phyloP scores from a whole-genome alignment of 92 coral and sea anemone genomes.

The Siderastrea radians region DNA sequence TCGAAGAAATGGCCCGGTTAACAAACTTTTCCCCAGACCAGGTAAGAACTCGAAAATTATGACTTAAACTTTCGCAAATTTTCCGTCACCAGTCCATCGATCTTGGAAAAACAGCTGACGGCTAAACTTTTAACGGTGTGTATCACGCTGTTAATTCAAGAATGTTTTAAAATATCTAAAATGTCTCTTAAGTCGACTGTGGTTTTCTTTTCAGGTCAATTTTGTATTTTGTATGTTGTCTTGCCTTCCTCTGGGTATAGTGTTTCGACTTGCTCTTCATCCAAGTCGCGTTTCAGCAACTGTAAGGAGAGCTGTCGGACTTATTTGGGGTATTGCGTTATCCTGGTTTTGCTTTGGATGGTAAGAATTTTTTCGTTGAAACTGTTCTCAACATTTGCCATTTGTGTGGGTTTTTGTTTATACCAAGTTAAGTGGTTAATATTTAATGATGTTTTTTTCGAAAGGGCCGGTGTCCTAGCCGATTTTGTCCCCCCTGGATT shows the following conservation, averaged over 20 bases:
- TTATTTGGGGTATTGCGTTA: conserved; percentile 75
- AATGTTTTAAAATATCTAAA: not conserved
- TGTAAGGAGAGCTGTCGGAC: conserved; percentile 66
- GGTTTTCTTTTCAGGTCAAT: conserved; percentile 57
- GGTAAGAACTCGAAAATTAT: not conserved
- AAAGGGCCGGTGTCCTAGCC: not conserved
- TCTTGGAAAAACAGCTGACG: not conserved
- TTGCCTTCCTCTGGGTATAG: conserved; percentile 70
- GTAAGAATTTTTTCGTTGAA: conserved; percentile 16
- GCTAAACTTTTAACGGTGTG: not conserved
- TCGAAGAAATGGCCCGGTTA: not conserved
- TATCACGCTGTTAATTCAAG: not conserved
- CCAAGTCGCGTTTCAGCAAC: conserved; percentile 71
- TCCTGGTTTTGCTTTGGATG: conserved; percentile 73
- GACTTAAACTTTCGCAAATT: not conserved
- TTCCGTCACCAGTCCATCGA: not conserved
- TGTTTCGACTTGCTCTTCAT: conserved; percentile 72
- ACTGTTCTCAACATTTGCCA: not conserved
- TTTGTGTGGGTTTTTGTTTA: conserved; percentile 3
- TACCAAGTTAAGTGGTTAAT: not conserved
- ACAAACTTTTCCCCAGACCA: conserved; percentile 39
- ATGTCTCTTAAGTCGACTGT: not conserved
- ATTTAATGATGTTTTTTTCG: not conserved
- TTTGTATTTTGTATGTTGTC: conserved; percentile 71
- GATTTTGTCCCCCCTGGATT: no score